phyloP scores from a whole-genome alignment of 2,113 vertebrate species.

The Pionites leucogaster region DNA sequence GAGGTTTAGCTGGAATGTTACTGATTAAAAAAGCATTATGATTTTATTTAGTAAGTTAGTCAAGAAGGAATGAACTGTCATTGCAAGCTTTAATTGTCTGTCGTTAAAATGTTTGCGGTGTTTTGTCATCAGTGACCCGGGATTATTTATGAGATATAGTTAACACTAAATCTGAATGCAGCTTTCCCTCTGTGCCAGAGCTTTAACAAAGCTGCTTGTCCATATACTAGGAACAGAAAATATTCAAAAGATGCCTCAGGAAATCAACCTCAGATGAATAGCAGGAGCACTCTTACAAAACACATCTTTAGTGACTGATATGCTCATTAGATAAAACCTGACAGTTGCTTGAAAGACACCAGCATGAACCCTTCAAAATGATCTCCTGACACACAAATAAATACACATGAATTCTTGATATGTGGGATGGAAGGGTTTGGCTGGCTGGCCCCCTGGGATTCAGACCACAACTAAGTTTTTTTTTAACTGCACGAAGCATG shows the following conservation, averaged over 20 bases:
- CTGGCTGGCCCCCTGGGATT: not conserved
- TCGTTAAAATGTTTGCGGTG: not conserved
- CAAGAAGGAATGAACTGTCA: not conserved
- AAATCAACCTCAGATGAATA: not conserved
- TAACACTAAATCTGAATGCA: not conserved
- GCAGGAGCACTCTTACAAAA: not conserved
- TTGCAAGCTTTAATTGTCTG: constrained; percentile 4
- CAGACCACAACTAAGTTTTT: not conserved
- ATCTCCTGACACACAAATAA: not conserved
- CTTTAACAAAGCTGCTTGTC: not conserved
- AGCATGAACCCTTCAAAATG: not conserved
- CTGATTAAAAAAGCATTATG: not conserved
- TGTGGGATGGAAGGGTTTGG: not conserved
- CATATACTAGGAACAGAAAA: not conserved
- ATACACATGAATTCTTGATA: not conserved
- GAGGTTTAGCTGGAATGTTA: not conserved
- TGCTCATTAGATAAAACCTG: not conserved
- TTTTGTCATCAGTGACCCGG: not conserved
- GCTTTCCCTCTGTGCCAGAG: not conserved
- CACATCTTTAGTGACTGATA: not conserved
- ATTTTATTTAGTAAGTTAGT: constrained; percentile 5
- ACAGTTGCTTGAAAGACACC: not conserved
- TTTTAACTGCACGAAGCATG: not conserved
- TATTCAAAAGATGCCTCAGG: not conserved
- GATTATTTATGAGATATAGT: not conserved